Percentiles rank a stretch among this genome's conserved stretches.
These are phyloP conservation scores for Zaprionus africanus DNA, from an alignment of 1,140 invertebrate genomes.

Conservation along the genomic window DNA sequence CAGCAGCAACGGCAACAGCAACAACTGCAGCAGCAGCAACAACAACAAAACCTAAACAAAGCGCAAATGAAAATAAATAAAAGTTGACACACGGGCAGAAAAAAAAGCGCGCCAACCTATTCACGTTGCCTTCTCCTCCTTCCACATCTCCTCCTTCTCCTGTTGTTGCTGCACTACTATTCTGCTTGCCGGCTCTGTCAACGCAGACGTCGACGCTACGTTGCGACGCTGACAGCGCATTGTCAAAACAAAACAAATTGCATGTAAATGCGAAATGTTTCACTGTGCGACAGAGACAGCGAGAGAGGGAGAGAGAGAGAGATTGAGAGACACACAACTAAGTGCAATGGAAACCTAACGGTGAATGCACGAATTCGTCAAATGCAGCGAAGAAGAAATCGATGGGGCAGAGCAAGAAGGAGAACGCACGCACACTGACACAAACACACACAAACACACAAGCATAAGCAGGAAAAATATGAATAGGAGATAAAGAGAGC, in stretches of 20 bases:
- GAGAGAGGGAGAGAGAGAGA: background rate
- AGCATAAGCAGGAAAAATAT: background rate
- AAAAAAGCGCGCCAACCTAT: slow-evolving; percentile 49
- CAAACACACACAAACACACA: slow-evolving; percentile 4
- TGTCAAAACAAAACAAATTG: slow-evolving; percentile 61
- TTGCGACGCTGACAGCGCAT: background rate
- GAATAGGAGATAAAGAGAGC: too few species aligned
- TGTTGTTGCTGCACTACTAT: background rate
- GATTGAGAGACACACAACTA: too few species aligned
- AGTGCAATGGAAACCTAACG: background rate
- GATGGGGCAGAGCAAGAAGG: background rate
- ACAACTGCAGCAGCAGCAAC: background rate
- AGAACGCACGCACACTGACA: background rate
- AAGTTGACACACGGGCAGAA: slow-evolving; percentile 35
- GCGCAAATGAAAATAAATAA: slow-evolving; percentile 40
- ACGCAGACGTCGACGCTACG: background rate
- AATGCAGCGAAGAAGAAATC: background rate
- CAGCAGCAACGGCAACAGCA: slow-evolving; percentile 1
- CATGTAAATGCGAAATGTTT: background rate
- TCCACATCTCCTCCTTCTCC: background rate
- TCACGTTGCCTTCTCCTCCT: background rate
- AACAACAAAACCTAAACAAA: slow-evolving; percentile 27
- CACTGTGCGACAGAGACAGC: background rate
- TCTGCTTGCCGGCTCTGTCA: slow-evolving; percentile 12
- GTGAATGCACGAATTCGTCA: background rate